phyloP scores from a whole-genome alignment of 2,113 vertebrate genomes.

The Aptenodytes forsteri region DNA sequence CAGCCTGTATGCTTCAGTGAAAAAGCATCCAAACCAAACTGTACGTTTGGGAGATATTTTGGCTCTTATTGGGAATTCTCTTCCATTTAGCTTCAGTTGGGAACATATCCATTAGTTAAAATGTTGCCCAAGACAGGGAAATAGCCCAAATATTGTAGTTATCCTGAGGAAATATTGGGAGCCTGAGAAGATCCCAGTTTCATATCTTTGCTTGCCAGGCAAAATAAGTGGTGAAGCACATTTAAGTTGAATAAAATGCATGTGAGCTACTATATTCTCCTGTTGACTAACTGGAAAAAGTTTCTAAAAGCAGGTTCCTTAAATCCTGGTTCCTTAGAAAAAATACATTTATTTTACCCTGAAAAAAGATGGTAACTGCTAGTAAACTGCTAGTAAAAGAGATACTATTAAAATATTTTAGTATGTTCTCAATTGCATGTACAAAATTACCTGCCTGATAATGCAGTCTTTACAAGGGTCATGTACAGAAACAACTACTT shows the following conservation, averaged over 20 bases:
- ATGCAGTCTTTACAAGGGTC: not conserved
- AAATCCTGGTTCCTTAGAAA: not conserved
- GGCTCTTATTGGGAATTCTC: conserved; percentile 28
- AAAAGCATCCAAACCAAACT: conserved; percentile 38
- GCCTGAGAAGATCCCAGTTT: not conserved
- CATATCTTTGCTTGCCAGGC: not conserved
- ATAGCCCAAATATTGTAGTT: conserved; percentile 36
- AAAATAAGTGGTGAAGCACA: conserved; percentile 15
- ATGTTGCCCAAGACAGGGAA: conserved; percentile 54
- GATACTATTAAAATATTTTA: not conserved
- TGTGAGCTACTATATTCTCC: not conserved
- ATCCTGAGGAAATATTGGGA: conserved; percentile 15
- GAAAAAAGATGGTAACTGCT: not conserved
- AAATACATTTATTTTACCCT: not conserved
- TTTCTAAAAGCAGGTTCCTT: not conserved
- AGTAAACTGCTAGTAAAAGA: not conserved
- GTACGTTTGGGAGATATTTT: conserved; percentile 23
- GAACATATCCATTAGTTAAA: conserved; percentile 43
- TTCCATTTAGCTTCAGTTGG: conserved; percentile 50
- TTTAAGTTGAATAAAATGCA: not conserved
- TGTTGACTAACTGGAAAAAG: not conserved
- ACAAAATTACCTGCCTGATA: not conserved
- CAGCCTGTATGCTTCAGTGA: not conserved
- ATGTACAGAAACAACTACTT: not conserved
- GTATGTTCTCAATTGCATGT: not conserved